These are phyloP conservation scores for Microctonus aethiopoides DNA, from an alignment of 2,888 invertebrate genomes.

Conservation along the genomic window DNA sequence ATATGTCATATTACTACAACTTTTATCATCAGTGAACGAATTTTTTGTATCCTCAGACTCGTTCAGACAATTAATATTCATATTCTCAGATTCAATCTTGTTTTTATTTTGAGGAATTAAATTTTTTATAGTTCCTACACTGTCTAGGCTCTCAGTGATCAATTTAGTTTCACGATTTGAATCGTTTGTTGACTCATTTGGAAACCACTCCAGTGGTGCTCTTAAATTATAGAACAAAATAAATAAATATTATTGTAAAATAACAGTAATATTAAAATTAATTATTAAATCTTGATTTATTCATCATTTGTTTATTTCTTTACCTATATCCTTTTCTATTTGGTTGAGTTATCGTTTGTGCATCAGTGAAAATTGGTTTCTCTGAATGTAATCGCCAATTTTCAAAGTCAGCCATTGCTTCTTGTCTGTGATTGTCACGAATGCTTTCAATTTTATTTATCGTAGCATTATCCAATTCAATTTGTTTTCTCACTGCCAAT, in stretches of 20 bases:
- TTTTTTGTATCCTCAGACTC: neutral
- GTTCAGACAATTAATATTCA: neutral
- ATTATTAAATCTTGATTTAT: too few species aligned
- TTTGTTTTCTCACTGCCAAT: conserved; percentile 72
- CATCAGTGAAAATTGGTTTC: conserved; percentile 48
- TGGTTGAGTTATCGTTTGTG: conserved; percentile 47
- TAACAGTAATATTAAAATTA: neutral
- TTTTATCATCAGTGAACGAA: too few species aligned
- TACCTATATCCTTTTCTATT: conserved; percentile 57
- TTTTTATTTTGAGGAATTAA: neutral
- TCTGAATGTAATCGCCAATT: conserved; percentile 69
- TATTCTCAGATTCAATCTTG: conserved; percentile 24
- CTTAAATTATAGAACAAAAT: conserved; percentile 36
- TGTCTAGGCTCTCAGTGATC: conserved; percentile 26
- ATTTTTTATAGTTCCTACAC: neutral
- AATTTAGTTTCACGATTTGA: conserved; percentile 55
- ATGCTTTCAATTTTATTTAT: conserved; percentile 74
- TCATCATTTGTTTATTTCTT: too few species aligned
- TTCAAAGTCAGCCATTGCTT: conserved; percentile 76
- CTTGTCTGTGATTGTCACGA: conserved; percentile 72
- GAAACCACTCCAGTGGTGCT: conserved; percentile 54
- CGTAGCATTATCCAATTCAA: conserved; percentile 71
- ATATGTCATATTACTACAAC: too few species aligned
- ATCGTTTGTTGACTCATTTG: conserved; percentile 37
- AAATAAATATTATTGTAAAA: neutral